Evolutionary conservation across 2,888 invertebrate genomes (phyloP).

Genomic region (Andrena haemorrhoa): DNA sequence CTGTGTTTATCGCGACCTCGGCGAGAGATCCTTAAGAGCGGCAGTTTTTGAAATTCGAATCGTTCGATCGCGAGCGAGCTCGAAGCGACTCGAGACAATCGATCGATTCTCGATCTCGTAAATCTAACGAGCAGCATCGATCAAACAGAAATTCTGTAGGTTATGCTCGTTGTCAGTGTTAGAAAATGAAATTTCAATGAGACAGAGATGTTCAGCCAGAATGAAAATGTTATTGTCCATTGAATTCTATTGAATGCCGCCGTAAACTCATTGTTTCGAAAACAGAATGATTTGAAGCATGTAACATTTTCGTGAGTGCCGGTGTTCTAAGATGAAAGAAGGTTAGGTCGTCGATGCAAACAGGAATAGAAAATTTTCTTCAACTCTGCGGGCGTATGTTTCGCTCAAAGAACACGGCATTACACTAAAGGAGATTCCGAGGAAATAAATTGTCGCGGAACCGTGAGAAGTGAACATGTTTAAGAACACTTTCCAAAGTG

Average conservation of each 20-base stretch:
- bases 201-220: slow-evolving; percentile 30
- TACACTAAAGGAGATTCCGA: neutral
- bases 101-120: slow-evolving; percentile 25
- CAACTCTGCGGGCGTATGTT: slow-evolving; percentile 4
- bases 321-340: slow-evolving; percentile 53
- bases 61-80: slow-evolving; percentile 11
- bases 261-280: neutral
- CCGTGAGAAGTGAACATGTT: slow-evolving; percentile 86
- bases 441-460: neutral
- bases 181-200: slow-evolving; percentile 40
- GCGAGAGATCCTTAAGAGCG: neutral
- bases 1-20: neutral
- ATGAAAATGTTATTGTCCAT: slow-evolving; percentile 6
- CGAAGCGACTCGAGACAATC: slow-evolving; percentile 32
- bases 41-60: slow-evolving; percentile 15
- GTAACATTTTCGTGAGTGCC: slow-evolving; percentile 23
- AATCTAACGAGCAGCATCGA: slow-evolving; percentile 57
- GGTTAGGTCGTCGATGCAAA: slow-evolving; percentile 56
- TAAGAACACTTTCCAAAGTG: slow-evolving; percentile 89
- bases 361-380: slow-evolving; percentile 27
- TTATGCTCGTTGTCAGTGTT: slow-evolving; percentile 47
- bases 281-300: slow-evolving; percentile 33
- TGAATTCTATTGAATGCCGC: slow-evolving; percentile 16
- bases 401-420: neutral
- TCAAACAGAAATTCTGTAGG: slow-evolving; percentile 61